Evolutionary conservation across 1,140 invertebrate genomes (phyloP), one percentile per base, ranked within the genome.

Genomic region (Phocides pigmalion): DNA sequence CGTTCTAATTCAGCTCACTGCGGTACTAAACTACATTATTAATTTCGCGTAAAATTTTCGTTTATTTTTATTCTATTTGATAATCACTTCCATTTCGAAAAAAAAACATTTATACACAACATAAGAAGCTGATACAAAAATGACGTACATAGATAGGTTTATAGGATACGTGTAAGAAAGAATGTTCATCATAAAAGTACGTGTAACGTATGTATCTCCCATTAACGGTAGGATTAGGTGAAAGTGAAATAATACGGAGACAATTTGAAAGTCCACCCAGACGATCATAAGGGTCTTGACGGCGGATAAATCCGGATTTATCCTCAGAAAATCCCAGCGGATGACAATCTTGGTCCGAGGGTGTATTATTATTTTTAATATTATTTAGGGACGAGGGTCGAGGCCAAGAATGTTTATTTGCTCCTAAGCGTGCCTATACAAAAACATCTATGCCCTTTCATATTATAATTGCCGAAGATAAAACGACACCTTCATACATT

Each of bases 281-380:
- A 35, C n/a, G 9, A 35, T 35, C 32, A 35, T n/a, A 11, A 35
- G 32, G 32, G 9, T 35, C 32, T 35, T 35, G 32, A 35, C 32
- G 32, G 32, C 32, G 32, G 32, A 35, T 35, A 35, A 35, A 35
- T 35, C 32, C 32, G 25, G 32, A 35, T 35, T 35, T 35, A 35
- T 35, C 11, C 32, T 1, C 6, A 28, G 25, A 12, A 35, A 35
- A 35, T 35, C 32, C 32, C 32, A 12, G 32, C 32, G 32, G 32
- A 35, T 35, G 32, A 35, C 32, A 35, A 35, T 35, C 32, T 35
- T 35, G 32, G 32, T 35, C 32, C 32, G 32, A 35, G 4, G 32
- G 11, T 35, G 32, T 35, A 35, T 35, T 35, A 35, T 35, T 35
- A 35, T 35, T 35, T 35, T 35, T 35, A 35, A 35, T 35, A 35